Percentiles rank a stretch among this genome's conserved stretches.
Evolutionary conservation across 2,888 invertebrate species (phyloP).

Genomic region (Cactoblastis cactorum): DNA sequence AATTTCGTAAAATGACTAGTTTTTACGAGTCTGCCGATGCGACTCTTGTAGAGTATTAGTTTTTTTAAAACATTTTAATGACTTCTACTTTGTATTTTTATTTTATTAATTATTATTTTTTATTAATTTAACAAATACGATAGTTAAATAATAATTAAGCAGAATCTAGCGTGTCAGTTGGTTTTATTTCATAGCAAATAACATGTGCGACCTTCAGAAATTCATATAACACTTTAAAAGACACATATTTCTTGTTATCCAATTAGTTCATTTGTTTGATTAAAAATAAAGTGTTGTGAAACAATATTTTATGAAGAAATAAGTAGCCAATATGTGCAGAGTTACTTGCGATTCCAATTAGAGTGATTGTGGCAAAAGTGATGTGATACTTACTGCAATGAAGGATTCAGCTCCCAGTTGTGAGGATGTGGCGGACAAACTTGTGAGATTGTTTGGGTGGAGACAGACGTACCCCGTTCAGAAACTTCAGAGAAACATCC

Average conservation of each 20-base stretch:
- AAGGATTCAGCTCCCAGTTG: slow-evolving; percentile 83
- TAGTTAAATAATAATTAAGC: background rate
- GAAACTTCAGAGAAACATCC: slow-evolving; percentile 83
- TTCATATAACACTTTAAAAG: slow-evolving; percentile 20
- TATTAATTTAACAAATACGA: background rate
- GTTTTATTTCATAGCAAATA: background rate
- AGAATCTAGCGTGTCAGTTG: background rate
- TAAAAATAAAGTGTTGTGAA: background rate
- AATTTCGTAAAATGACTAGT: slow-evolving; percentile 32
- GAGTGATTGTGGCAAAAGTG: slow-evolving; percentile 15
- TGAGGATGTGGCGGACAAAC: slow-evolving; percentile 87
- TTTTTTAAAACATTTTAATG: background rate
- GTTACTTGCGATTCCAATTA: background rate
- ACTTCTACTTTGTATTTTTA: background rate
- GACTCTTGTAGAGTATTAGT: slow-evolving; percentile 32
- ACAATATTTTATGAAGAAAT: background rate
- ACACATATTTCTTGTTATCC: background rate
- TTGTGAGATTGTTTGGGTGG: slow-evolving; percentile 88
- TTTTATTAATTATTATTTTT: background rate
- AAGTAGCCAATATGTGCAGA: background rate
- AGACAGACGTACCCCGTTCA: slow-evolving; percentile 89
- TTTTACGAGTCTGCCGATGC: slow-evolving; percentile 43
- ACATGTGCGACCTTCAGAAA: slow-evolving; percentile 21
- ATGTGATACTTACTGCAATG: slow-evolving; percentile 53
- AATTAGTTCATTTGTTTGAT: background rate